Conservation (phyloP, 2,797 vertebrate genomes). For the Rhodeus uyekii region DNA sequence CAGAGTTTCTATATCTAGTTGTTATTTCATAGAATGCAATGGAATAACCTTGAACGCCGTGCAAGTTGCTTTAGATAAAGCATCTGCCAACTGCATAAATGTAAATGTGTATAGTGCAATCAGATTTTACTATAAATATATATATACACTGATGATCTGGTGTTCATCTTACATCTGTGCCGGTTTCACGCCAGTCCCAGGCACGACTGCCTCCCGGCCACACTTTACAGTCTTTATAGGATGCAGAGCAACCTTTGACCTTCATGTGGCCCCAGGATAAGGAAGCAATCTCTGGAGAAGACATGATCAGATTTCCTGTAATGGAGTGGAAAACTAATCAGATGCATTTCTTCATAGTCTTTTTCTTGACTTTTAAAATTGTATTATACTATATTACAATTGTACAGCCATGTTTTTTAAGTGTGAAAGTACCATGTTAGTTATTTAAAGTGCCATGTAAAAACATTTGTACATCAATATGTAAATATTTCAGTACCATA, state of each 20-base stretch:
- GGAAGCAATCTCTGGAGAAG: conserved; percentile 89
- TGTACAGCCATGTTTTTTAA: background rate
- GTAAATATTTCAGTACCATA: background rate
- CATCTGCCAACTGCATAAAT: background rate
- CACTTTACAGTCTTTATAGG: conserved; percentile 95
- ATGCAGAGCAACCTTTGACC: conserved; percentile 82
- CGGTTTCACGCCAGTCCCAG: conserved; percentile 97
- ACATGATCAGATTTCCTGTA: conserved; percentile 69
- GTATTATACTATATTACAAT: background rate
- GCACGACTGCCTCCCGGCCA: conserved; percentile 93
- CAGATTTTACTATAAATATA: too few species aligned
- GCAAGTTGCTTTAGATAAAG: background rate
- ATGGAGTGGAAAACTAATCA: background rate
- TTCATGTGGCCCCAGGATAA: conserved; percentile 94
- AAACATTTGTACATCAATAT: background rate
- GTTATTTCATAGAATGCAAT: background rate
- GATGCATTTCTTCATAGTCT: background rate
- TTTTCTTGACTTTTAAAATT: background rate
- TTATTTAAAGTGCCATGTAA: background rate
- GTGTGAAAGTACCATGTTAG: background rate
- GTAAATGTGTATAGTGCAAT: background rate
- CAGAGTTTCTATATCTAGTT: background rate
- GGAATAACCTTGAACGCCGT: background rate
- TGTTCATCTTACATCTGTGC: conserved; percentile 85
- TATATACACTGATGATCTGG: background rate